These are phyloP conservation scores for Theocolax elegans DNA, from an alignment of 1,140 invertebrate genomes.

Conservation along the genomic window DNA sequence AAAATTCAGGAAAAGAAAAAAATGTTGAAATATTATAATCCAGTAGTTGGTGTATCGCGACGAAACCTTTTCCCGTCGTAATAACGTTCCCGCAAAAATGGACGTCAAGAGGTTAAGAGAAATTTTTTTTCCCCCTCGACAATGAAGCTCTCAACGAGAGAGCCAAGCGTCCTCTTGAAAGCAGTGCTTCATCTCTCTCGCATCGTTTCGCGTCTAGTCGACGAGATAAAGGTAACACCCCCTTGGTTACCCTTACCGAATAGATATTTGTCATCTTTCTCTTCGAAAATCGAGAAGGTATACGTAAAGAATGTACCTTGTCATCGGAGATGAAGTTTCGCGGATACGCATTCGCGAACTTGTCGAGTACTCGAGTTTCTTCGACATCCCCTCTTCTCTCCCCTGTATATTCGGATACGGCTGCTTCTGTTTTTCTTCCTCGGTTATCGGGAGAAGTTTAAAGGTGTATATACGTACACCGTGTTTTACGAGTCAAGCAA, in stretches of 20 bases:
- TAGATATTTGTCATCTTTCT: too few species aligned
- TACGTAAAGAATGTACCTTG: too few species aligned
- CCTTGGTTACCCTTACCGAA: constrained; percentile 6
- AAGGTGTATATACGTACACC: too few species aligned
- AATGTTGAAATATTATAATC: background rate
- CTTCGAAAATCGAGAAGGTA: too few species aligned
- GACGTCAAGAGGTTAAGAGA: constrained; percentile 32
- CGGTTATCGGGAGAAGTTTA: too few species aligned
- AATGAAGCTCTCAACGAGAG: constrained; percentile 8
- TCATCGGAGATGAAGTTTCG: too few species aligned
- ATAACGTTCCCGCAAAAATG: constrained; percentile 31
- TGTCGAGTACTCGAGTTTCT: background rate
- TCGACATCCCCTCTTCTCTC: background rate
- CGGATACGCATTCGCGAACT: too few species aligned
- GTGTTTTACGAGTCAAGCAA: too few species aligned
- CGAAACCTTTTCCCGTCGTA: constrained; percentile 11
- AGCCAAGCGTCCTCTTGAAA: constrained; percentile 1
- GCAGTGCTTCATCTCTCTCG: constrained; percentile 10
- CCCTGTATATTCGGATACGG: too few species aligned
- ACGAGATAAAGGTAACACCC: constrained; percentile 21
- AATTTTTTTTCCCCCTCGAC: background rate
- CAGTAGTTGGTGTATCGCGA: constrained; percentile 1
- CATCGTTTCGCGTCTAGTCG: constrained; percentile 23
- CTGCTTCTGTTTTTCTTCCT: too few species aligned
- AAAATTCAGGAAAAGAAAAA: constrained; percentile 31